Percentiles rank a stretch among this genome's conserved stretches.
Conservation (phyloP, 2,113 vertebrate species). For the Cynopterus brachyotis region DNA sequence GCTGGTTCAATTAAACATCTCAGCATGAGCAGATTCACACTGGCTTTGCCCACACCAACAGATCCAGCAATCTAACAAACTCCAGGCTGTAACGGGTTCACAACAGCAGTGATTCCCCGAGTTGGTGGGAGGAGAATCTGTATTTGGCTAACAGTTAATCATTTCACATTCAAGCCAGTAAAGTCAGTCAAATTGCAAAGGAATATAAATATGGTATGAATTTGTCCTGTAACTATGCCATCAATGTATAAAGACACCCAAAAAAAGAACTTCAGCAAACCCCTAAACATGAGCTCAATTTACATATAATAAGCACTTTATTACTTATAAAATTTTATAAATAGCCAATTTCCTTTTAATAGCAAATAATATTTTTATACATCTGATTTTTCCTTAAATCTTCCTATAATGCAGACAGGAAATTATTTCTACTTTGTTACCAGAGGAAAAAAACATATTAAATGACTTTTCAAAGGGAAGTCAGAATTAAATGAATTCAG, state of each 20-base stretch:
- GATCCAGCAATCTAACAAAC: not conserved
- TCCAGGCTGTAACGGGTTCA: not conserved
- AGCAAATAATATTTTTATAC: not conserved
- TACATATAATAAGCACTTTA: conserved; percentile 3
- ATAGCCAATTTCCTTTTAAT: conserved; percentile 35
- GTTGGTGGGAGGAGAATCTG: not conserved
- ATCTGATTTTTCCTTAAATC: conserved; percentile 36
- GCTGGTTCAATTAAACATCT: not conserved
- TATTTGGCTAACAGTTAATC: not conserved
- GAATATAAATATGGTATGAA: conserved; percentile 7
- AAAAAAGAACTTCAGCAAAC: not conserved
- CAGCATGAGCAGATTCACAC: not conserved
- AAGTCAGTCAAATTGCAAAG: not conserved
- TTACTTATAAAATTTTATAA: conserved; percentile 32
- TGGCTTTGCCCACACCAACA: not conserved
- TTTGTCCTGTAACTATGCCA: not conserved
- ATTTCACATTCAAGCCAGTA: not conserved
- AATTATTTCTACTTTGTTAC: conserved; percentile 48
- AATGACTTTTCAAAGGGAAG: conserved; percentile 35
- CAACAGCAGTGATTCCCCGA: not conserved
- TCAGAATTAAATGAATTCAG: conserved; percentile 41
- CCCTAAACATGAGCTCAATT: conserved; percentile 10
- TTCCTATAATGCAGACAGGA: not conserved
- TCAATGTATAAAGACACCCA: not conserved
- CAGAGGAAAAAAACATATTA: not conserved